Conservation (phyloP, 2,797 vertebrate genomes). For the Circus cinereus region DNA sequence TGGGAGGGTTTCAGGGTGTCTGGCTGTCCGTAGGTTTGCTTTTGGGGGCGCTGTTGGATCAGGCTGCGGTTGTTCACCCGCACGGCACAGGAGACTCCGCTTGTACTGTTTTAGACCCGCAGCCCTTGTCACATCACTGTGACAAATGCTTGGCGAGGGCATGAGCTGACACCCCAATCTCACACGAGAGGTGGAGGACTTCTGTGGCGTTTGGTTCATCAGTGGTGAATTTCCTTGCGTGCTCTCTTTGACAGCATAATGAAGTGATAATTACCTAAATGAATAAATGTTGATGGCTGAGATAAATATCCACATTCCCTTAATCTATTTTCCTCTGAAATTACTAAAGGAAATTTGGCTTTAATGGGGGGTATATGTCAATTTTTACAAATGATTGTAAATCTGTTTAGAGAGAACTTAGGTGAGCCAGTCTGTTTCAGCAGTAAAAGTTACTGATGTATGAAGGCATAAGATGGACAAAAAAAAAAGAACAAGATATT, state of each 20-base stretch:
- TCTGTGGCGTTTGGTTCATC: constrained; percentile 44
- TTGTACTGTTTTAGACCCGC: constrained; percentile 25
- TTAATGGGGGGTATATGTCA: constrained; percentile 75
- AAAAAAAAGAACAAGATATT: constrained; percentile 50
- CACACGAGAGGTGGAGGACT: constrained; percentile 29
- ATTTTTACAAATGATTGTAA: constrained; percentile 70
- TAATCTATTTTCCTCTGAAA: constrained; percentile 77
- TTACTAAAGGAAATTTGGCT: constrained; percentile 79
- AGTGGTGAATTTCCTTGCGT: constrained; percentile 32
- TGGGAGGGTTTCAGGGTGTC: background rate
- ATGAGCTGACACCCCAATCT: constrained; percentile 32
- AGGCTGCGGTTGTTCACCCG: background rate
- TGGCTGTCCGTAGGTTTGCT: constrained; percentile 36
- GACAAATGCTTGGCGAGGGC: constrained; percentile 49
- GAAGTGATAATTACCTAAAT: constrained; percentile 82
- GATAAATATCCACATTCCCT: constrained; percentile 75
- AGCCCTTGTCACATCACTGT: constrained; percentile 51
- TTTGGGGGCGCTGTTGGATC: constrained; percentile 79
- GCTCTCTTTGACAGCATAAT: constrained; percentile 72
- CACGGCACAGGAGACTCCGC: background rate
- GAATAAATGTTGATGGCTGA: constrained; percentile 79
- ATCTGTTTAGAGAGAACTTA: constrained; percentile 69
- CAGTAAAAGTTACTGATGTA: constrained; percentile 67
- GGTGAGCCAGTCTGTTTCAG: constrained; percentile 52
- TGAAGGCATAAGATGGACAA: constrained; percentile 65